phyloP scores from a whole-genome alignment of 2,888 invertebrate genomes.

The Spatulosminthurus flaviceps region DNA sequence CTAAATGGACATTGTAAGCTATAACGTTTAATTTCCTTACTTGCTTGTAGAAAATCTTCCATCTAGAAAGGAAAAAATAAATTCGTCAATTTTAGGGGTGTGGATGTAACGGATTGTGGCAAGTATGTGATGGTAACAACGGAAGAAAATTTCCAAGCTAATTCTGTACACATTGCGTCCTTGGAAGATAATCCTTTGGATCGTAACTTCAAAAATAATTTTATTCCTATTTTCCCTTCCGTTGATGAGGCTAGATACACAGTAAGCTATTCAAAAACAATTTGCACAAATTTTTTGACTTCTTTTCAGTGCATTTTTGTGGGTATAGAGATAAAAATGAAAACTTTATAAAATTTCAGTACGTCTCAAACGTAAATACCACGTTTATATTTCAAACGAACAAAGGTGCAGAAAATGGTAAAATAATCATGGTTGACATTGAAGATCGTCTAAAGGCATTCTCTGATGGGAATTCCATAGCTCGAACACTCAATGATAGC shows the following conservation, averaged over 20 bases:
- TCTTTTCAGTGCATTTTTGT: no score
- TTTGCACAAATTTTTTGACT: no score
- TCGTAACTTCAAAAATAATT: conserved; percentile 9
- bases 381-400: conserved; percentile 24
- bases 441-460: background rate
- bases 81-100: conserved; percentile 22
- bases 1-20: background rate
- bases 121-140: conserved; percentile 20
- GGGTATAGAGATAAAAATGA: no score
- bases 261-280: background rate
- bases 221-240: conserved; percentile 20
- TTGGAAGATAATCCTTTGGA: background rate
- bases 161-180: conserved; percentile 11
- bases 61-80: background rate
- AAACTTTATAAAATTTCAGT: conserved; percentile 24
- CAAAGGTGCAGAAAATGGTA: conserved; percentile 26
- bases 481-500: background rate
- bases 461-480: background rate
- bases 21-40: background rate
- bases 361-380: background rate
- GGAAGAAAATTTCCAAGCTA: conserved; percentile 11
- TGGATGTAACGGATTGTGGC: conserved; percentile 9
- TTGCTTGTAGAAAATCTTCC: background rate
- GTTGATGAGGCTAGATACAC: conserved; percentile 15
- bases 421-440: conserved; percentile 3